phyloP scores from a whole-genome alignment of 2,113 vertebrate genomes.

The Tyrannus savana region DNA sequence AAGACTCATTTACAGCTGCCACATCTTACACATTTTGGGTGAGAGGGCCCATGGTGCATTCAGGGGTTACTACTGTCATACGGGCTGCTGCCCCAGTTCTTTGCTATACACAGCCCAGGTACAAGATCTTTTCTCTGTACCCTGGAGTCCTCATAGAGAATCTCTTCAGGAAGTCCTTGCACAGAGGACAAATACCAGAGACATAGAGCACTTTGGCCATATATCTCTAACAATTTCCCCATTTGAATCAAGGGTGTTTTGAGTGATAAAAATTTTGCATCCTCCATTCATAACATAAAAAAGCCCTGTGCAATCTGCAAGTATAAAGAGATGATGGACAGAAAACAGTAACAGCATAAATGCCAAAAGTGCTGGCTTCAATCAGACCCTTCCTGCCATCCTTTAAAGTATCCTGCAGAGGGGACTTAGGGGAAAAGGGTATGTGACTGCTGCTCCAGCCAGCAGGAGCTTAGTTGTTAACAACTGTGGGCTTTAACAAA shows the following conservation, averaged over 20 bases:
- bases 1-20: neutral
- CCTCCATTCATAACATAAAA: neutral
- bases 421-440: neutral
- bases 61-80: neutral
- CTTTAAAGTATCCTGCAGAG: neutral
- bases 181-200: neutral
- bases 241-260: neutral
- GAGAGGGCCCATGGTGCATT: rapidly evolving
- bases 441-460: neutral
- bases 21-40: rapidly evolving
- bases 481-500: neutral
- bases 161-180: neutral
- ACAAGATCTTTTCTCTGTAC: neutral
- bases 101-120: neutral
- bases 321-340: neutral
- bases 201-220: neutral
- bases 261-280: neutral
- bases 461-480: neutral
- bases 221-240: neutral
- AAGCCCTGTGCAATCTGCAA: neutral
- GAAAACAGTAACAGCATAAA: neutral
- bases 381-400: neutral
- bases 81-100: neutral
- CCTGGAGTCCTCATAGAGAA: neutral
- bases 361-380: neutral